Conservation (phyloP, 2,888 invertebrate species). For the Zaprionus obscuricornis region DNA sequence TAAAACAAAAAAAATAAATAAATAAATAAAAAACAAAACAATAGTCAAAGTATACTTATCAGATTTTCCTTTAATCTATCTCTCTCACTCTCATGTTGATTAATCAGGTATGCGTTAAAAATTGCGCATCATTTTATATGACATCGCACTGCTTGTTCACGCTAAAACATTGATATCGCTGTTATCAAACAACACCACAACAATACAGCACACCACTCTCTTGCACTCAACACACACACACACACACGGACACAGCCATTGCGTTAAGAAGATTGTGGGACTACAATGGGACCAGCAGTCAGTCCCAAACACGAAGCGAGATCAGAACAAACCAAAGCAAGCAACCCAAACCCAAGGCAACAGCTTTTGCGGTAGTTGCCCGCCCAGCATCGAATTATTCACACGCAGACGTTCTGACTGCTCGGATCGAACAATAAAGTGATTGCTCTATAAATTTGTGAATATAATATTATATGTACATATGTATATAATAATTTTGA, state of each 20-base stretch:
- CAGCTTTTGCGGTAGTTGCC: slow-evolving; percentile 62
- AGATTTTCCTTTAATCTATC: slow-evolving; percentile 1
- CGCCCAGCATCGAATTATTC: slow-evolving; percentile 66
- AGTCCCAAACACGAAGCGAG: slow-evolving; percentile 38
- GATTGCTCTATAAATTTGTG: slow-evolving; percentile 15
- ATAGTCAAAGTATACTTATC: slow-evolving; percentile 18
- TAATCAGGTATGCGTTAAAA: slow-evolving; percentile 39
- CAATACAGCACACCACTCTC: slow-evolving; percentile 2
- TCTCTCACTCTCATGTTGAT: slow-evolving; percentile 4
- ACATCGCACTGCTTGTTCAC: slow-evolving; percentile 14
- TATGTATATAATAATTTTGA: slow-evolving; percentile 1
- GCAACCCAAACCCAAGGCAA: slow-evolving; percentile 8
- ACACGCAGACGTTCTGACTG: slow-evolving; percentile 69
- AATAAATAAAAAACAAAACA: slow-evolving; percentile 31
- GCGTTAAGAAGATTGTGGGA: slow-evolving; percentile 25
- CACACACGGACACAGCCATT: slow-evolving; percentile 4
- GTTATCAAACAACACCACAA: slow-evolving; percentile 52
- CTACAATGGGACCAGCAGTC: slow-evolving; percentile 32
- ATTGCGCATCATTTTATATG: slow-evolving; percentile 61
- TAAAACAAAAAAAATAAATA: slow-evolving; percentile 23
- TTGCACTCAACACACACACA: background rate
- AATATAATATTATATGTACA: background rate
- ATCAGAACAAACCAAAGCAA: slow-evolving; percentile 30
- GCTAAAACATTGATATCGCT: slow-evolving; percentile 33
- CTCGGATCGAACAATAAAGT: slow-evolving; percentile 51